These are phyloP conservation scores for Sinella curviseta DNA, from an alignment of 1,140 invertebrate species.

Conservation along the genomic window DNA sequence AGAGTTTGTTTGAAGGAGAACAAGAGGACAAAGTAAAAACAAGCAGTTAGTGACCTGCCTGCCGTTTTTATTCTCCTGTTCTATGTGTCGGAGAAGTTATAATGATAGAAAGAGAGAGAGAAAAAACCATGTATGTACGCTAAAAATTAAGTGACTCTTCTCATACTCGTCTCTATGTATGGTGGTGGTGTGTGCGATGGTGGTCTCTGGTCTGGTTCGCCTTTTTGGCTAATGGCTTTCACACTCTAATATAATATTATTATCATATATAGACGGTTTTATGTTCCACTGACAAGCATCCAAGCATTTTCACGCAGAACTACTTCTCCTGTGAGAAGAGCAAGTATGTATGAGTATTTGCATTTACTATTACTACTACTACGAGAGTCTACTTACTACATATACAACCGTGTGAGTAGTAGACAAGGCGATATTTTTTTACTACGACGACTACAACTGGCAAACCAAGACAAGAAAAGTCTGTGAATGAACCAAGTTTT, in stretches of 20 bases:
- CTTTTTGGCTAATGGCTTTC: not conserved
- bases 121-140: no score
- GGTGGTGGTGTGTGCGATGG: no score
- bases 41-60: not conserved
- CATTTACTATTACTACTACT: not conserved
- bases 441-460: no score
- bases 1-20: not conserved
- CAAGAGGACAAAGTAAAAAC: conserved; percentile 10
- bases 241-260: not conserved
- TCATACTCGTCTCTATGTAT: no score
- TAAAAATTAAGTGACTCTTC: no score
- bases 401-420: not conserved
- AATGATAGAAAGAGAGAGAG: no score
- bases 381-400: not conserved
- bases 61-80: no score
- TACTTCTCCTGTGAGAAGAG: not conserved
- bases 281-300: not conserved
- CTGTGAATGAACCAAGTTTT: not conserved
- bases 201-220: no score
- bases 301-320: not conserved
- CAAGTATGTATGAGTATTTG: not conserved
- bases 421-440: no score
- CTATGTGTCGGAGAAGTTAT: no score
- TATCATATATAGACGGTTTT: not conserved
- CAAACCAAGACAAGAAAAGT: not conserved